Conservation (phyloP, 2,888 invertebrate species). For the Melinaea menophilus region DNA sequence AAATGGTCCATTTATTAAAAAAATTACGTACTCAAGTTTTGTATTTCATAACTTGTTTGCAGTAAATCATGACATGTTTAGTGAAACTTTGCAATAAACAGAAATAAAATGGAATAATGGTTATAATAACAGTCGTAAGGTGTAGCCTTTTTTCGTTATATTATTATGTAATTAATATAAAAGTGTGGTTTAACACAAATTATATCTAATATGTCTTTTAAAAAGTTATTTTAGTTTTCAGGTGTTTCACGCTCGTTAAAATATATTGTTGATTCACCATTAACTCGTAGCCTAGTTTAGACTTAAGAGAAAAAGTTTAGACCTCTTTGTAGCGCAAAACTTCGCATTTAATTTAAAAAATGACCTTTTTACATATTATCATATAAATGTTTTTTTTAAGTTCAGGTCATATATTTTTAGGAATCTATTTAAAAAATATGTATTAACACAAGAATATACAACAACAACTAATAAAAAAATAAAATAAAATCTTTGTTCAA, state of each 20-base stretch:
- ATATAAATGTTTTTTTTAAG: background rate
- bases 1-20: background rate
- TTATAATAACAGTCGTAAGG: background rate
- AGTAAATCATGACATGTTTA: constrained; percentile 6
- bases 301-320: constrained; percentile 26
- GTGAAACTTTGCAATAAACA: constrained; percentile 2
- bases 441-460: no score
- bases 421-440: no score
- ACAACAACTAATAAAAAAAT: no score
- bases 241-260: constrained; percentile 27
- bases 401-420: no score
- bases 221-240: constrained; percentile 15
- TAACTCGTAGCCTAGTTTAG: constrained; percentile 32
- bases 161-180: background rate
- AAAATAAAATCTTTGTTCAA: no score
- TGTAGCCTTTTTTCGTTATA: constrained; percentile 1
- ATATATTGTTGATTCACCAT: constrained; percentile 31
- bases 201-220: constrained; percentile 18
- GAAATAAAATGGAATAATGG: constrained; percentile 1
- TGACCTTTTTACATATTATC: constrained; percentile 14
- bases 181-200: constrained; percentile 8
- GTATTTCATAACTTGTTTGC: constrained; percentile 2
- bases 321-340: constrained; percentile 19
- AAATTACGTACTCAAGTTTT: background rate
- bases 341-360: constrained; percentile 27